phyloP scores from a whole-genome alignment of 1,140 invertebrate species.

The Papilio aristodemus region DNA sequence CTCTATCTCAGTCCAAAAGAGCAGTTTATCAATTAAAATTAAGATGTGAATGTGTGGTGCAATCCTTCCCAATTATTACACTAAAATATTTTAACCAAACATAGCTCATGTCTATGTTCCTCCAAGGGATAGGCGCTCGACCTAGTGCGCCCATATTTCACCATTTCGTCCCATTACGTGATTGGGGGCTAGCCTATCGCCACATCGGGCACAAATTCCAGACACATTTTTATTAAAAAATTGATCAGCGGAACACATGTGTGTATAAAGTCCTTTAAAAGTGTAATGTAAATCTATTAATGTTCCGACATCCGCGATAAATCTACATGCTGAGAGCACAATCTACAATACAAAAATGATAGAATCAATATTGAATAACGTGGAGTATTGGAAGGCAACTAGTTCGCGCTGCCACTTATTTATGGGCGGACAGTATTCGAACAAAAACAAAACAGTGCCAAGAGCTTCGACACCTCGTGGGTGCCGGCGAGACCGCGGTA shows the following conservation, averaged over 20 bases:
- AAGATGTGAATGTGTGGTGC: too few species aligned
- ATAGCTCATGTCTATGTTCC: too few species aligned
- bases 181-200: too few species aligned
- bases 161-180: too few species aligned
- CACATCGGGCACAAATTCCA: not conserved
- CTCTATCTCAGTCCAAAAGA: too few species aligned
- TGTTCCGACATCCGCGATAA: conserved; percentile 14
- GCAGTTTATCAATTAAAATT: too few species aligned
- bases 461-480: conserved; percentile 25
- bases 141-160: too few species aligned
- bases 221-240: not conserved
- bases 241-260: not conserved
- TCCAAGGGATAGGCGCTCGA: too few species aligned
- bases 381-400: conserved; percentile 29
- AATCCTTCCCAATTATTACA: too few species aligned
- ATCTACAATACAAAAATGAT: conserved; percentile 25
- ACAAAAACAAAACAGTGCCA: conserved; percentile 19
- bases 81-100: too few species aligned
- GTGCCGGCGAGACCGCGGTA: not conserved
- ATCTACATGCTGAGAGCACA: not conserved
- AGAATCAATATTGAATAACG: conserved; percentile 20
- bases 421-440: conserved; percentile 19
- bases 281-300: conserved; percentile 1
- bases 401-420: conserved; percentile 24
- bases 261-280: not conserved